A percentile compares a stretch with the other conserved stretches of the same genome.
Evolutionary conservation across 2,888 invertebrate species (phyloP).

Genomic region (Leptinotarsa peninsularis): DNA sequence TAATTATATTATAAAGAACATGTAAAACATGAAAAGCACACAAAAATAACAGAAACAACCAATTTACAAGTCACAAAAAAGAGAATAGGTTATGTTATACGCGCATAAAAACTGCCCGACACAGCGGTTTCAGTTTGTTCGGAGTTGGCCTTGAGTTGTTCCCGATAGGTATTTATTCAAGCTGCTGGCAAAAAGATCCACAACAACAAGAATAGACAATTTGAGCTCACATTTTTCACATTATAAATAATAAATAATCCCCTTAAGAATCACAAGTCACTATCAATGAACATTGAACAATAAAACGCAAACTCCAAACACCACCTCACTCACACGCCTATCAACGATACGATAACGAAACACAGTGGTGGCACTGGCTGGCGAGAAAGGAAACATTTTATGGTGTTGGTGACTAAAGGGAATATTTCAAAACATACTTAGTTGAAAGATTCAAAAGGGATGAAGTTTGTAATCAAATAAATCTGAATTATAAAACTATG

Average conservation of each 20-base stretch:
- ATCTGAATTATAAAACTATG: too few relatives aligned
- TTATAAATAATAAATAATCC: conserved; percentile 1
- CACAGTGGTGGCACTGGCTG: background rate
- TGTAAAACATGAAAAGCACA: conserved; percentile 21
- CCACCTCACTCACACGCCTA: conserved; percentile 17
- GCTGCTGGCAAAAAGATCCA: background rate
- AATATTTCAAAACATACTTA: background rate
- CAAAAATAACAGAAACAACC: conserved; percentile 35
- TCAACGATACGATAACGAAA: conserved; percentile 15
- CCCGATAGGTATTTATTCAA: conserved; percentile 28
- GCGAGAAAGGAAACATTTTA: background rate
- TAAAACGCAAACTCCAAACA: conserved; percentile 12
- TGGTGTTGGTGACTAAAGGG: background rate
- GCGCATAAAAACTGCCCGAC: conserved; percentile 39
- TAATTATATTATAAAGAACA: conserved; percentile 27
- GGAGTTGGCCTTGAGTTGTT: conserved; percentile 38
- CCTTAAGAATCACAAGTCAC: background rate
- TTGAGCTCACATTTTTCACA: conserved; percentile 8
- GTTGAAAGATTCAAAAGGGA: background rate
- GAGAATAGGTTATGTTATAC: conserved; percentile 43
- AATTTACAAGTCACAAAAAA: conserved; percentile 35
- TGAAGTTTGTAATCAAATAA: too few relatives aligned
- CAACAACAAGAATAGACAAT: background rate
- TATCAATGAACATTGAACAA: conserved; percentile 11
- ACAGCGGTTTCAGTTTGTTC: conserved; percentile 29